These are phyloP conservation scores for Argyresthia goedartella DNA, from an alignment of 2,888 invertebrate species.

Conservation along the genomic window DNA sequence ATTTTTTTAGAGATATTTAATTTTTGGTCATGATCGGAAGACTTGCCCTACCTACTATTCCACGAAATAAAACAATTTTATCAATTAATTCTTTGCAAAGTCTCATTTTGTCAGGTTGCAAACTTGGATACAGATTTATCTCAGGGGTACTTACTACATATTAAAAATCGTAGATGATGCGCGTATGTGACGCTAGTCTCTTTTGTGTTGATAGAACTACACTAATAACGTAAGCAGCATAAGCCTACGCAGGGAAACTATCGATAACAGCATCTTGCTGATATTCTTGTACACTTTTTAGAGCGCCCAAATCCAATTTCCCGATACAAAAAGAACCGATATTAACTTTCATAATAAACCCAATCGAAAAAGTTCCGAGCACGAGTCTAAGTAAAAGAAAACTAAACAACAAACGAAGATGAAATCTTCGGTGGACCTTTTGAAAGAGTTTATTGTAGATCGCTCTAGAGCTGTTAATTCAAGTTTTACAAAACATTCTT, in stretches of 20 bases:
- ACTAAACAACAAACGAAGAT: constrained; percentile 21
- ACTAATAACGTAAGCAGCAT: background rate
- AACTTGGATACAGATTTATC: too few species aligned
- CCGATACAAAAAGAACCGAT: constrained; percentile 11
- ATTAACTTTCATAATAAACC: constrained; percentile 16
- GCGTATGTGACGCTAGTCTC: too few species aligned
- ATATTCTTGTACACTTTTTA: too few species aligned
- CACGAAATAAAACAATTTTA: too few species aligned
- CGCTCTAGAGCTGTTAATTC: constrained; percentile 8
- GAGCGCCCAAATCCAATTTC: background rate
- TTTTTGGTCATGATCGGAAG: too few species aligned
- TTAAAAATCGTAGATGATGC: too few species aligned
- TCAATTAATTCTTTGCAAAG: too few species aligned
- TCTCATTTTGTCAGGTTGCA: too few species aligned
- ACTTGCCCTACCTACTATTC: too few species aligned
- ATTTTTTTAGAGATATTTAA: too few species aligned
- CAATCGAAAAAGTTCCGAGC: constrained; percentile 10
- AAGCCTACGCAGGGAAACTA: background rate
- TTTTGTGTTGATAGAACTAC: too few species aligned
- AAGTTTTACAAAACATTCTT: background rate
- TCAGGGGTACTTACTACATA: too few species aligned
- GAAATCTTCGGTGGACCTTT: constrained; percentile 12
- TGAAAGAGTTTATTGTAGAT: constrained; percentile 3
- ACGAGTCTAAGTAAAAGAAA: constrained; percentile 17
- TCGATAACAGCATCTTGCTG: background rate